Percentiles rank a stretch among this genome's conserved stretches.
Evolutionary conservation across 2,797 vertebrate genomes (phyloP).

Genomic region (Salarias fasciatus): DNA sequence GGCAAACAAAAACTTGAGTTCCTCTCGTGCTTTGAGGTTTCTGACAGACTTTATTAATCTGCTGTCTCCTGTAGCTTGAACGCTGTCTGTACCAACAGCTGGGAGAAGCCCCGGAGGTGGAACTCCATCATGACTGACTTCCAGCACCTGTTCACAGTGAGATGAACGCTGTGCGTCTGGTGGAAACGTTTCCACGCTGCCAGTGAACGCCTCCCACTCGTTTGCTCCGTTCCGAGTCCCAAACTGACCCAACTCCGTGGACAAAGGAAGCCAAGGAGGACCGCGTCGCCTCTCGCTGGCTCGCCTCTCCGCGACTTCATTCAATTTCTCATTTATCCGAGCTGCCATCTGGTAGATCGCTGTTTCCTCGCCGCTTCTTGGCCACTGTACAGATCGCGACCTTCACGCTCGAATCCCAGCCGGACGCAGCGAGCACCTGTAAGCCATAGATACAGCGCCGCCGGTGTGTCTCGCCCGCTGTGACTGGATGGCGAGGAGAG

Average conservation of each 20-base stretch:
- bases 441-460: slow-evolving; percentile 44
- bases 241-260: slow-evolving; percentile 23
- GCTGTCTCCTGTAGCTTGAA: slow-evolving; percentile 41
- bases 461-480: slow-evolving; percentile 46
- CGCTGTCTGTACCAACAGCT: slow-evolving; percentile 47
- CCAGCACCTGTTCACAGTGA: slow-evolving; percentile 56
- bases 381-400: slow-evolving; percentile 41
- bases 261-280: slow-evolving; percentile 20
- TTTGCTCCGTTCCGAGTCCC: slow-evolving; percentile 22
- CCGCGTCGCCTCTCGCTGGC: slow-evolving; percentile 10
- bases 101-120: slow-evolving; percentile 49
- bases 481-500: slow-evolving; percentile 50
- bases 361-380: slow-evolving; percentile 25
- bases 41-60: slow-evolving; percentile 44
- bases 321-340: slow-evolving; percentile 42
- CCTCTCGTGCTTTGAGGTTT: slow-evolving; percentile 13
- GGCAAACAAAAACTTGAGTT: not conserved
- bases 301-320: slow-evolving; percentile 30
- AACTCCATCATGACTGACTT: slow-evolving; percentile 51
- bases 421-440: slow-evolving; percentile 55
- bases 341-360: slow-evolving; percentile 57
- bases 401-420: slow-evolving; percentile 48
- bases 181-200: slow-evolving; percentile 40
- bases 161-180: slow-evolving; percentile 39
- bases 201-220: slow-evolving; percentile 28